Evolutionary conservation across 1,140 invertebrate genomes (phyloP).

Genomic region (Carposina sasakii): DNA sequence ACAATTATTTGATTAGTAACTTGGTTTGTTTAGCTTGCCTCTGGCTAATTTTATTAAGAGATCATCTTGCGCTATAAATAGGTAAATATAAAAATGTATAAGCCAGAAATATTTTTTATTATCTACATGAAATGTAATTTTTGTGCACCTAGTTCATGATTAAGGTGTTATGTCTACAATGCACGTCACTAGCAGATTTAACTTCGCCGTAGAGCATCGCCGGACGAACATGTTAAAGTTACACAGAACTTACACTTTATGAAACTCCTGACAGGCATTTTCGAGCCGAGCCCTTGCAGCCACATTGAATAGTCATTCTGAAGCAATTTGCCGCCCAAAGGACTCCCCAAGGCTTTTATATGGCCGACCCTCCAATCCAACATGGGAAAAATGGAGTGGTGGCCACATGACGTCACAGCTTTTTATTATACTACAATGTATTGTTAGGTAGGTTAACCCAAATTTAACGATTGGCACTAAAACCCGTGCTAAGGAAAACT

Average conservation of each 20-base stretch:
- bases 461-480: not conserved
- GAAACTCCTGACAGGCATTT: conserved; percentile 26
- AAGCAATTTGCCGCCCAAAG: conserved; percentile 38
- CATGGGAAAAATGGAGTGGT: conserved; percentile 20
- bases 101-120: too few species aligned
- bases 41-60: too few species aligned
- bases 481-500: not conserved
- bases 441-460: not conserved
- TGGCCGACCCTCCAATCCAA: conserved; percentile 19
- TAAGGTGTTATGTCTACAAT: too few species aligned
- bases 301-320: conserved; percentile 38
- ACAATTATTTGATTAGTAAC: too few species aligned
- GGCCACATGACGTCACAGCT: conserved; percentile 20
- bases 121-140: too few species aligned
- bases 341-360: conserved; percentile 27
- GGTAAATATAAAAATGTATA: too few species aligned
- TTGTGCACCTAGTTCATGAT: too few species aligned
- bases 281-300: conserved; percentile 17
- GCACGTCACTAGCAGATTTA: too few species aligned
- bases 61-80: too few species aligned
- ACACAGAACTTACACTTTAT: conserved; percentile 27
- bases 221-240: conserved; percentile 30
- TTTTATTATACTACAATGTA: conserved; percentile 19
- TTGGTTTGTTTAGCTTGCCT: too few species aligned
- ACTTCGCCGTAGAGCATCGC: too few species aligned